Conservation (phyloP, 2,113 vertebrate species). For the Colistium nudipinnis region DNA sequence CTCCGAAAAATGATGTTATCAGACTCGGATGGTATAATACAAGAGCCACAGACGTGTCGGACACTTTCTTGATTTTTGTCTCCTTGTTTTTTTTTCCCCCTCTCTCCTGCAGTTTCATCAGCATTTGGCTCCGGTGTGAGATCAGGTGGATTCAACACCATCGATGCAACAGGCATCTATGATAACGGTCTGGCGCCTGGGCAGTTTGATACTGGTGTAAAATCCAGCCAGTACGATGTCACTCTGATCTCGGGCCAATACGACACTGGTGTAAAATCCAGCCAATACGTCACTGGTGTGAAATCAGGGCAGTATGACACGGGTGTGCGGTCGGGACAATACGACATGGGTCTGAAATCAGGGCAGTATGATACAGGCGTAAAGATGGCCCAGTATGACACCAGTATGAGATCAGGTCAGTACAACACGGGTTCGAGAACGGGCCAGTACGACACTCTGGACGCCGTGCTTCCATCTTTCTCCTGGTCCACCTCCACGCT, state of each 20-base stretch:
- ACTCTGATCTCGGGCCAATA: constrained; percentile 29
- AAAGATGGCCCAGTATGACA: constrained; percentile 48
- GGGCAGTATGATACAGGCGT: constrained; percentile 43
- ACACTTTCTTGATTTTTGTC: not conserved
- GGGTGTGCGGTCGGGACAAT: constrained; percentile 21
- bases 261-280: constrained; percentile 22
- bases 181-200: constrained; percentile 22
- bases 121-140: constrained; percentile 45
- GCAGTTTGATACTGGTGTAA: constrained; percentile 25
- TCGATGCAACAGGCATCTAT: constrained; percentile 53
- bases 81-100: constrained; percentile 9
- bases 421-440: constrained; percentile 32
- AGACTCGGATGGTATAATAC: not conserved
- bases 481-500: constrained; percentile 75
- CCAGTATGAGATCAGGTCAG: constrained; percentile 11
- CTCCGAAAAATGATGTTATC: no score
- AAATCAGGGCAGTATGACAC: constrained; percentile 34
- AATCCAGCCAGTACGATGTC: constrained; percentile 41
- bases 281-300: constrained; percentile 19
- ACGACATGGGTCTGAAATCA: constrained; percentile 20
- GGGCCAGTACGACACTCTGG: constrained; percentile 72
- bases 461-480: constrained; percentile 61
- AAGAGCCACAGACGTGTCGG: not conserved
- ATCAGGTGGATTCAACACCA: constrained; percentile 45
- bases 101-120: constrained; percentile 47